phyloP scores from a whole-genome alignment of 2,888 invertebrate species.

The Amblyjoppa fuscipennis region DNA sequence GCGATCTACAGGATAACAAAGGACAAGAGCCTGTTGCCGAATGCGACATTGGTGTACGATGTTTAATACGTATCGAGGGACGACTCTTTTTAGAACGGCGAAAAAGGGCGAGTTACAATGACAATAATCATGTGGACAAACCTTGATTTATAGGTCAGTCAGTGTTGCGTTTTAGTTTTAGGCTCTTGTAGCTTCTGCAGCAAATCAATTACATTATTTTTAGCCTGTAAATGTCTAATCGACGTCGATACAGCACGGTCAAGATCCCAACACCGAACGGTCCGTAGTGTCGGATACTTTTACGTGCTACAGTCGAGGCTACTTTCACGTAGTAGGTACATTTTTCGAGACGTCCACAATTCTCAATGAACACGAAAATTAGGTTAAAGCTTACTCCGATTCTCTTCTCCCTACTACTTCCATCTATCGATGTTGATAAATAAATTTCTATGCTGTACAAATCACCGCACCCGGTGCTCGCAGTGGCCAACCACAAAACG shows the following conservation, averaged over 20 bases:
- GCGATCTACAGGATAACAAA: constrained; percentile 97
- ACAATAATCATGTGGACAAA: constrained; percentile 44
- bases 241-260: constrained; percentile 73
- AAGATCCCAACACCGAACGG: constrained; percentile 64
- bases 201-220: not conserved
- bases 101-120: constrained; percentile 91
- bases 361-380: constrained; percentile 52
- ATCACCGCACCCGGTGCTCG: too few relatives aligned
- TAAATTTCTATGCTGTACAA: too few relatives aligned
- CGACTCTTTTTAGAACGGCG: constrained; percentile 96
- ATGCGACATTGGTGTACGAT: constrained; percentile 96
- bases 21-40: constrained; percentile 92
- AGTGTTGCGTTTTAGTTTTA: not conserved
- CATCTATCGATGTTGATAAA: too few relatives aligned
- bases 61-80: constrained; percentile 95
- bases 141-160: not conserved
- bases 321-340: not conserved
- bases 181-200: not conserved
- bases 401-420: not conserved
- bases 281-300: not conserved
- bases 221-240: not conserved
- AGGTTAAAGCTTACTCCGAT: constrained; percentile 43
- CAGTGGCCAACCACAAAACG: too few relatives aligned
- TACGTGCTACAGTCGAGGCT: not conserved
- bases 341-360: not conserved